Base-by-base conservation (phyloP, 2,113 vertebrate species). In the Tringa solitaria region DNA sequence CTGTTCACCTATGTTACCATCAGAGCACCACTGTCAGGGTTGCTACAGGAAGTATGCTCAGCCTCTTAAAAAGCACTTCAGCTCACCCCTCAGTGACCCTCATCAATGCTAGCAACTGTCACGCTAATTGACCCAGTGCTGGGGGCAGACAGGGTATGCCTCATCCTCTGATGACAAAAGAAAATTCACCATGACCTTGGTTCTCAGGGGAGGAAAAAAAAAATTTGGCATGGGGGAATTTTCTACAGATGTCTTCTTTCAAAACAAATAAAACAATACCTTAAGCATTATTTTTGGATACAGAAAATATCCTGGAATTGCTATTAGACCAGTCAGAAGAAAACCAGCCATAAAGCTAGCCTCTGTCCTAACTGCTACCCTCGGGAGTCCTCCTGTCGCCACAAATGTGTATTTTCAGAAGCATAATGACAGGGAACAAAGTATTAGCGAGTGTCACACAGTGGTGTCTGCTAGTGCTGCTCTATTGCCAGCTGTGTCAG, bases 351-450 rank as follows among this genome's bases (percentile, higher is more conserved):
- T 39, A 83, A 91, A 92, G 54, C 74, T 54, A 74, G 37, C 33
- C 15, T 68, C 69, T 87, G 53, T 79, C 73, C 43, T 68, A 90
- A 96, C 57, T 77, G 56, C 63, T 92, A 60, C 30, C 16, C 63
- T 93, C 0, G 0, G 45, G 45, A 90, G 90, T 72, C 59, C 67
- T 95, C 94, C 78, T 97, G 87, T 70, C 26, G 9, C 90, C 92
- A 96, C 69, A 94, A 68, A 82, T 35, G 76, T 37, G 20, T 90
- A 91, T 95, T 93, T 97, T 93, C 28, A 1, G 89, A 94, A 96
- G 27, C 43, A 27, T 84, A 97, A 91, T 96, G 93, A 95, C 41
- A 95, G 91, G 57, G 92, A 95, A 90, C 60, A 79, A 93, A 90
- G 46, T 90, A 95, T 95, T 93, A 94, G 90, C 64, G 67, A 93